A percentile compares a stretch with the other conserved stretches of the same genome.
These are phyloP conservation scores for Eupsilia transversa DNA, from an alignment of 2,888 invertebrate genomes.

Conservation along the genomic window DNA sequence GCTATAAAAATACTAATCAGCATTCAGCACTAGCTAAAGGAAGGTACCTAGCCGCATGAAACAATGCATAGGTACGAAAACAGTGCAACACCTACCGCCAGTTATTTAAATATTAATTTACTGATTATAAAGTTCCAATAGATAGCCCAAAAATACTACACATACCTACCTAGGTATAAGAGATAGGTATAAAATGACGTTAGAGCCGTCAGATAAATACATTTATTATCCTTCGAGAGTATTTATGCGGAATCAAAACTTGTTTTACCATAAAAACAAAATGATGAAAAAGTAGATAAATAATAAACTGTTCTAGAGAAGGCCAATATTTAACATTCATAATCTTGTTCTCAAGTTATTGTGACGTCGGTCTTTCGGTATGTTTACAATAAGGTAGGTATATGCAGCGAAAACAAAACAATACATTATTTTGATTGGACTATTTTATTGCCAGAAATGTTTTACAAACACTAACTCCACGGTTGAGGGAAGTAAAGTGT, in stretches of 20 bases:
- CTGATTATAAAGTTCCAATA: neutral
- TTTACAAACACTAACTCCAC: constrained; percentile 88
- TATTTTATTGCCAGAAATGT: constrained; percentile 91
- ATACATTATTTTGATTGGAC: constrained; percentile 80
- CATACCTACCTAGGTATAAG: neutral
- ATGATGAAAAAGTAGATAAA: constrained; percentile 2
- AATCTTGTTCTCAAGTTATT: constrained; percentile 12
- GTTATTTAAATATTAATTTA: constrained; percentile 1
- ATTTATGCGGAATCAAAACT: neutral
- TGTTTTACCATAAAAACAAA: constrained; percentile 11
- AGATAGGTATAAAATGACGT: neutral
- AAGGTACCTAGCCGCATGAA: constrained; percentile 3
- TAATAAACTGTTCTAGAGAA: neutral
- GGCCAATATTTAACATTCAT: constrained; percentile 12
- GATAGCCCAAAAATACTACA: neutral
- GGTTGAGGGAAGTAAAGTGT: constrained; percentile 80
- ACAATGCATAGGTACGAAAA: constrained; percentile 10
- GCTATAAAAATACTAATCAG: constrained; percentile 32
- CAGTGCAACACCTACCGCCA: constrained; percentile 1
- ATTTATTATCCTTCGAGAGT: neutral
- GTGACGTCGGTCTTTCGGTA: too few relatives aligned
- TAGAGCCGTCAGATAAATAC: neutral
- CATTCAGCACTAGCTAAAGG: neutral
- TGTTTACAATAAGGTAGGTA: constrained; percentile 21
- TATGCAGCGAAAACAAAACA: constrained; percentile 63